Base-by-base conservation (phyloP, 2,888 invertebrate genomes). In the Tiliacea citrago region DNA sequence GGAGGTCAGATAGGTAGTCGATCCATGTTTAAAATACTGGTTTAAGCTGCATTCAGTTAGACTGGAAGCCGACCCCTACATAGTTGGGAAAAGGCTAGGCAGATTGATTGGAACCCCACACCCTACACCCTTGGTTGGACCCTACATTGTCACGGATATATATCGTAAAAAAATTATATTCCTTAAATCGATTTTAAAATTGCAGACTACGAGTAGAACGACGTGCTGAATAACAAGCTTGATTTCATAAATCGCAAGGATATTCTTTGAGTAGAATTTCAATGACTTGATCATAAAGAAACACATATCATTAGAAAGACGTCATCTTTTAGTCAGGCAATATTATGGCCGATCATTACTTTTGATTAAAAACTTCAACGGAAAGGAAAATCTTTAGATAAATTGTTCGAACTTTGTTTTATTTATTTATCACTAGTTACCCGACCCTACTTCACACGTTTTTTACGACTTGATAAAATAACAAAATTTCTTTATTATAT, bases 241-340 rank as follows among this genome's bases (percentile, higher is more conserved):
- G 61, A 61, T 78, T 49, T 62, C 35, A 51, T 69, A 61, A 21
- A 78, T 79, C 8, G 6, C 72, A 76, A 78, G 61, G 24, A 71
- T 55, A 62, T 24, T 78, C 42, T 71, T 51, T 24, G 35, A 24
- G 35, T 18, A 66, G 74, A 55, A 80, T 77, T 61, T 65, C 60
- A 80, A 77, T 74, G 65, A 55, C 60, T 24, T 51, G 49, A 74
- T 62, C 39, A 67, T 67, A 67, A 80, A 75, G 66, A 78, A 74
- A 80, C 61, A 51, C 63, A 66, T 78, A 66, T 45, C n/a, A 53
- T 70, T 55, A 49, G 55, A 68, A 55, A 69, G 65, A 75, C 81
- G 76, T 81, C 76, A 79, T 79, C 63, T 65, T 75, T 49, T n/a
- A 58, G 45, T 13, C 2, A 29, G 51, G 13, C 13, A n/a, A 13